These are phyloP conservation scores for Brachypterus glaber DNA, from an alignment of 2,888 invertebrate species.

Conservation along the genomic window DNA sequence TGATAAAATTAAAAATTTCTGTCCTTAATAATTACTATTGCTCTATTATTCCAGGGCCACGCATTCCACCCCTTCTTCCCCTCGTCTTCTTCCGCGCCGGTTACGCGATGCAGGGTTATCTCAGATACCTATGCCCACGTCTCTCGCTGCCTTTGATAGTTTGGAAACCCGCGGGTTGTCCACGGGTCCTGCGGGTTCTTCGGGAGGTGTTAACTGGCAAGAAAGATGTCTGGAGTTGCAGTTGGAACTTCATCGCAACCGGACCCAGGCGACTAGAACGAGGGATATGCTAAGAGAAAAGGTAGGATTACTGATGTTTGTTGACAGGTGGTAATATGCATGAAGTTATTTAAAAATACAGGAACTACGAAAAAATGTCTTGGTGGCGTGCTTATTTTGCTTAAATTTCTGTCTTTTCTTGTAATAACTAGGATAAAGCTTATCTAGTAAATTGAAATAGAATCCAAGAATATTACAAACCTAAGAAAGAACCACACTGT, in stretches of 20 bases:
- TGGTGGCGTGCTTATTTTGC: too few relatives aligned
- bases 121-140: constrained; percentile 28
- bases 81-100: constrained; percentile 59
- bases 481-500: too few relatives aligned
- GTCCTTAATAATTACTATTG: too few relatives aligned
- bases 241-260: constrained; percentile 73
- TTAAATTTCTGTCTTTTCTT: too few relatives aligned
- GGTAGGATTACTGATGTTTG: too few relatives aligned
- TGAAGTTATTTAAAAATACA: too few relatives aligned
- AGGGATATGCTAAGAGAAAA: constrained; percentile 84
- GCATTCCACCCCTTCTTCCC: constrained; percentile 63
- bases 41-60: constrained; percentile 29
- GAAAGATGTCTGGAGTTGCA: constrained; percentile 80
- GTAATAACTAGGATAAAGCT: too few relatives aligned
- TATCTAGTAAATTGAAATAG: too few relatives aligned
- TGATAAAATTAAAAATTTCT: too few relatives aligned
- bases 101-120: constrained; percentile 51
- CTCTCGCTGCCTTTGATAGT: constrained; percentile 33
- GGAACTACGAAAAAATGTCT: too few relatives aligned
- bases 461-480: too few relatives aligned
- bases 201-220: constrained; percentile 67
- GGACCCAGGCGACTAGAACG: constrained; percentile 78
- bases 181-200: constrained; percentile 24
- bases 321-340: too few relatives aligned
- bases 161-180: constrained; percentile 41